Conservation (phyloP, 2,888 invertebrate species). For the Podabrus alpinus region DNA sequence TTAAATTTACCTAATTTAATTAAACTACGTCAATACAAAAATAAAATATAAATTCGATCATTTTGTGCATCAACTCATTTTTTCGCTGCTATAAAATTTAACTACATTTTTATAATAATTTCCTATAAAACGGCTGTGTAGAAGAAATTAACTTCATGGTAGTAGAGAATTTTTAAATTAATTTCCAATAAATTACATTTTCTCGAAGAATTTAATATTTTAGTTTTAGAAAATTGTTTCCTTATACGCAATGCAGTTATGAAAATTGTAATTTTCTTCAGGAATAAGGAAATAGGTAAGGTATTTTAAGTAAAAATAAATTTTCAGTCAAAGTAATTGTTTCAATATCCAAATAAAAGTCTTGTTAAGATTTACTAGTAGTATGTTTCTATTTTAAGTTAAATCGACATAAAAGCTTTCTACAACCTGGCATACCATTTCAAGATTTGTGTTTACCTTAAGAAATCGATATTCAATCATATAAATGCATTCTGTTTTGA, state of each 20-base stretch:
- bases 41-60: background rate
- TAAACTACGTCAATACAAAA: background rate
- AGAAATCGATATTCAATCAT: conserved; percentile 33
- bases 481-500: conserved; percentile 28
- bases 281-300: background rate
- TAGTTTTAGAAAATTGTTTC: conserved; percentile 20
- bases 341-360: conserved; percentile 7
- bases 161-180: conserved; percentile 28
- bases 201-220: conserved; percentile 26
- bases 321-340: background rate
- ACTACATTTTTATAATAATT: conserved; percentile 29
- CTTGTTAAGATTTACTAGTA: conserved; percentile 10
- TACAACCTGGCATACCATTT: conserved; percentile 19
- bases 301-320: background rate
- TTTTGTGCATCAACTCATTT: conserved; percentile 7
- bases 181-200: conserved; percentile 30
- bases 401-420: conserved; percentile 22
- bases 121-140: conserved; percentile 23
- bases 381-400: conserved; percentile 13
- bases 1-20: too few relatives aligned
- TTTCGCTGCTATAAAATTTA: conserved; percentile 17
- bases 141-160: conserved; percentile 25
- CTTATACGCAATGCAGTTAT: conserved; percentile 3
- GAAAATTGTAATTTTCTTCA: background rate
- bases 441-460: conserved; percentile 17